Evolutionary conservation across 2,888 invertebrate genomes (phyloP).

Genomic region (Ischnus inquisitorius): DNA sequence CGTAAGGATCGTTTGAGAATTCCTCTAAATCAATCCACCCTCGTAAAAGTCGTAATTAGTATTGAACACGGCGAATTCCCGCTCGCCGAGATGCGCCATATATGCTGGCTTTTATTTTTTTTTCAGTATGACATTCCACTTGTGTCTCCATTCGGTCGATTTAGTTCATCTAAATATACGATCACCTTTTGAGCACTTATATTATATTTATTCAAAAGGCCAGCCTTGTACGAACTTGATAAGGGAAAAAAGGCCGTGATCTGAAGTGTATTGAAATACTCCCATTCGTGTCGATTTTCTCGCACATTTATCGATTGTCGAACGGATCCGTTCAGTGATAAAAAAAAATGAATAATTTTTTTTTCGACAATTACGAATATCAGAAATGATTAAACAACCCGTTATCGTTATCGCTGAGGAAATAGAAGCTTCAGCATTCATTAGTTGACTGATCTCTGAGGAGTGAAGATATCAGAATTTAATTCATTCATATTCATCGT

Average conservation of each 20-base stretch:
- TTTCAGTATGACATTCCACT: slow-evolving; percentile 1
- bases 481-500: slow-evolving; percentile 19
- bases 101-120: slow-evolving; percentile 39
- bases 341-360: too few relatives aligned
- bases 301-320: too few relatives aligned
- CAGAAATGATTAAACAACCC: background rate
- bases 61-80: slow-evolving; percentile 51
- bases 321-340: too few relatives aligned
- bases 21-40: slow-evolving; percentile 62
- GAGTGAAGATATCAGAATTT: slow-evolving; percentile 6
- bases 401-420: background rate
- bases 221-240: background rate
- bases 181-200: background rate
- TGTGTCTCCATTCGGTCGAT: background rate
- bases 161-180: background rate
- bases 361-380: too few relatives aligned
- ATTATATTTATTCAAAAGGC: background rate
- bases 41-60: slow-evolving; percentile 69
- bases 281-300: too few relatives aligned
- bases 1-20: slow-evolving; percentile 46
- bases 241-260: too few relatives aligned
- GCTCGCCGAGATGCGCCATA: slow-evolving; percentile 46
- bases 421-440: background rate
- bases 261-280: too few relatives aligned
- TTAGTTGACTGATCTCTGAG: background rate